These are phyloP conservation scores for Hiodon tergisus DNA, from an alignment of 2,113 vertebrate species.

Conservation along the genomic window DNA sequence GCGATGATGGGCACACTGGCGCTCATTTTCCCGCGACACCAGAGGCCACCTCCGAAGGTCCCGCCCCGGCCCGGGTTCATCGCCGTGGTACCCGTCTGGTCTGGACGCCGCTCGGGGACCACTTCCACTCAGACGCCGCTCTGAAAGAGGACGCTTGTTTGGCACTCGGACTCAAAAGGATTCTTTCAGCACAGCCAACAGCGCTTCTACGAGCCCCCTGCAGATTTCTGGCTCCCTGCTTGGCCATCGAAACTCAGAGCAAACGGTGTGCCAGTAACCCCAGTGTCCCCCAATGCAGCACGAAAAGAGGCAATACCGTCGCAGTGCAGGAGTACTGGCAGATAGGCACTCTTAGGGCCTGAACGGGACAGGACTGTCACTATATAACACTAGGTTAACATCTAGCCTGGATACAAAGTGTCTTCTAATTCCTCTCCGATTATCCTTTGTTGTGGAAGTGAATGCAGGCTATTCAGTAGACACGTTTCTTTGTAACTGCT, in stretches of 20 bases:
- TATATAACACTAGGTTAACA: neutral
- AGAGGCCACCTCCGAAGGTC: neutral
- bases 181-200: neutral
- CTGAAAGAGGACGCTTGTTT: neutral
- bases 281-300: neutral
- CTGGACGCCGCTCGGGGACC: neutral
- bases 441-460: constrained; percentile 1
- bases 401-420: neutral
- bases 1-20: too few relatives aligned
- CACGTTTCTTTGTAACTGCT: constrained; percentile 8
- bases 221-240: neutral
- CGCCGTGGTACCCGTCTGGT: neutral
- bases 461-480: neutral
- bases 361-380: neutral
- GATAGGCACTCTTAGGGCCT: neutral
- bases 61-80: neutral
- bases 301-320: neutral
- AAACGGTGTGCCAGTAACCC: neutral
- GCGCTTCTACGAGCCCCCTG: neutral
- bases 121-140: neutral
- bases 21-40: too few relatives aligned
- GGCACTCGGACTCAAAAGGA: neutral
- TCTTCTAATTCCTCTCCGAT: neutral
- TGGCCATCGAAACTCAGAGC: neutral
- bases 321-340: neutral